phyloP scores from a whole-genome alignment of 2,888 invertebrate genomes.

The Ophion ellenae region DNA sequence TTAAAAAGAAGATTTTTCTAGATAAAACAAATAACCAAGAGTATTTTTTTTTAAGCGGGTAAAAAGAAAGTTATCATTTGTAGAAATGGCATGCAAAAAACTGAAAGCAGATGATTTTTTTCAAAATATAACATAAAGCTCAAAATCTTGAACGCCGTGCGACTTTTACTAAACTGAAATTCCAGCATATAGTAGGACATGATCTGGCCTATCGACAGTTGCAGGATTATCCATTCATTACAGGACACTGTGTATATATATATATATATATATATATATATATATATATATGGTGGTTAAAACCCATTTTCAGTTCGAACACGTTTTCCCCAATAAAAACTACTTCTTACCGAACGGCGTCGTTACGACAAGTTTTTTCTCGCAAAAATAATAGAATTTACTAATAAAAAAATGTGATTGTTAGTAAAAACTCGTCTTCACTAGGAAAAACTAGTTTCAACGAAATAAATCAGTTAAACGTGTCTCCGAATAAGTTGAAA shows the following conservation, averaged over 20 bases:
- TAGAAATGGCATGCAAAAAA: too few species aligned
- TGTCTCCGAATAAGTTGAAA: neutral
- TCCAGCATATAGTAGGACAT: too few species aligned
- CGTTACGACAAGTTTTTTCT: neutral
- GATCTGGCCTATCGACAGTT: too few species aligned
- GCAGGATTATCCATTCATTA: too few species aligned
- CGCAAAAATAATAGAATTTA: neutral
- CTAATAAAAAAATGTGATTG: neutral
- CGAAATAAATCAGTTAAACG: neutral
- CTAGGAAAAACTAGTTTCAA: neutral
- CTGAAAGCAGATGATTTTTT: too few species aligned
- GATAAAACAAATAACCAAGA: too few species aligned
- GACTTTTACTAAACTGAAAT: too few species aligned
- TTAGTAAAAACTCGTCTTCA: neutral
- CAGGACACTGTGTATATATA: neutral
- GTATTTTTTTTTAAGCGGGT: too few species aligned
- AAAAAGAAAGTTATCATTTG: too few species aligned
- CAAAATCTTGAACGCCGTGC: too few species aligned
- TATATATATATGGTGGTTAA: neutral
- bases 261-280: neutral
- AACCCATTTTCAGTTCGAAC: neutral
- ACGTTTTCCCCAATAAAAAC: neutral
- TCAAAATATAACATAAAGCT: too few species aligned
- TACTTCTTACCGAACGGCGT: neutral
- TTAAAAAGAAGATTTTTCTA: too few species aligned